Base-by-base conservation (phyloP, 2,888 invertebrate genomes). In the Atethmia centrago region DNA sequence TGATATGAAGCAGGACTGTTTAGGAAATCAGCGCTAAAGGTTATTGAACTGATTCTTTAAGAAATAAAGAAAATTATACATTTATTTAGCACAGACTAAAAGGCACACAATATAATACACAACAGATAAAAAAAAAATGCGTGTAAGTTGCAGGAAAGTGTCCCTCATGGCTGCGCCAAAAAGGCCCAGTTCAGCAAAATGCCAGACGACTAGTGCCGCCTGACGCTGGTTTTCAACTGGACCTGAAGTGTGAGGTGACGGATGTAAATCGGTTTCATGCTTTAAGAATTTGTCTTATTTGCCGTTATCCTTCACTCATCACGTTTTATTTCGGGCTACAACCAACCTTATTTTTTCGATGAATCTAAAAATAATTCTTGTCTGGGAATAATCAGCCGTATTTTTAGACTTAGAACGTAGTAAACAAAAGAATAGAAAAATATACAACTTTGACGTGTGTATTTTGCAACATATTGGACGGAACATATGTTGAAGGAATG, bases 1-100 rank as follows among this genome's bases (percentile, higher is more conserved):
- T 65, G 80, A 85, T 85, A 87, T 53, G 67, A 67, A 36, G n/a
- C 62, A 65, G 69, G 55, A 66, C 55, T 85, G 58, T 73, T 85
- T 82, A 68, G 79, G 58, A 74, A 71, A 82, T 71, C 85, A 68
- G 19, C 47, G 40, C n/a, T 56, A 21, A 14, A 78, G 69, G 67
- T 73, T 42, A 82, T 47, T 82, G 64, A 72, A 66, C 82, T 63
- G 53, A n/a, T n/a, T n/a, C n/a, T n/a, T n/a, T n/a, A n/a, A n/a
- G n/a, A n/a, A n/a, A n/a, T n/a, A n/a, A n/a, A n/a, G n/a, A n/a
- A n/a, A n/a, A n/a, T n/a, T n/a, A n/a, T n/a, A n/a, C n/a, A n/a
- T n/a, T n/a, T n/a, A n/a, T n/a, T n/a, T n/a, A n/a, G n/a, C n/a
- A n/a, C n/a, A n/a, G n/a, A n/a, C n/a, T n/a, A n/a, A n/a, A n/a